Conservation (phyloP, 2,888 invertebrate species). For the Syrista parreyssii region DNA sequence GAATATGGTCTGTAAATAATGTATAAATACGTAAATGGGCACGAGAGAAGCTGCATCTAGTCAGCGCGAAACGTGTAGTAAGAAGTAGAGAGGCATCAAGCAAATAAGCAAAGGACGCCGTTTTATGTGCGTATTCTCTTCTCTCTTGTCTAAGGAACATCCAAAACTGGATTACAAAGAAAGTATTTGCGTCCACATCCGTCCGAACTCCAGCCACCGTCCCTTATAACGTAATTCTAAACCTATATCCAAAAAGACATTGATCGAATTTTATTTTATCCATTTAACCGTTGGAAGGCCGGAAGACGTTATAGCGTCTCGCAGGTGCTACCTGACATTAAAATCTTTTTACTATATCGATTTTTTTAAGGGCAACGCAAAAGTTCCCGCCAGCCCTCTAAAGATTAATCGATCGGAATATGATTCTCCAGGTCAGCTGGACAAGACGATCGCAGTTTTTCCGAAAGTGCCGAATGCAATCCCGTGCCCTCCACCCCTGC, state of each 20-base stretch:
- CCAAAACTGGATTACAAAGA: background rate
- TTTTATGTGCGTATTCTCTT: background rate
- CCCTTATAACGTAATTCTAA: background rate
- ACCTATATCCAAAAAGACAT: background rate
- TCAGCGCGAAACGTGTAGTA: background rate
- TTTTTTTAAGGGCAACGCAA: no score
- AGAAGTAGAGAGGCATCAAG: background rate
- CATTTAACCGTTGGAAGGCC: no score
- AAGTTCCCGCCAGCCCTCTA: no score
- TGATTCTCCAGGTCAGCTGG: background rate
- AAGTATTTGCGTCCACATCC: background rate
- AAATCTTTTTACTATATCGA: no score
- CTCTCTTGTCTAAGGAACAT: background rate
- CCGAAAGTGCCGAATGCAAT: background rate
- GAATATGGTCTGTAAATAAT: slow-evolving; percentile 23
- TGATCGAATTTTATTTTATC: no score
- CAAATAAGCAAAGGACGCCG: background rate
- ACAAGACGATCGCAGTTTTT: background rate
- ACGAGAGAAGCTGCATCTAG: slow-evolving; percentile 6
- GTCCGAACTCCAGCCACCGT: background rate
- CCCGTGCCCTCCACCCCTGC: no score
- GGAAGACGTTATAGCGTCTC: no score
- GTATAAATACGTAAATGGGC: slow-evolving; percentile 13
- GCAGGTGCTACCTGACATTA: no score
- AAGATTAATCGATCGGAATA: no score